A percentile compares a stretch with the other conserved stretches of the same genome.
Evolutionary conservation across 2,888 invertebrate genomes (phyloP).

Genomic region (Elegia similella): DNA sequence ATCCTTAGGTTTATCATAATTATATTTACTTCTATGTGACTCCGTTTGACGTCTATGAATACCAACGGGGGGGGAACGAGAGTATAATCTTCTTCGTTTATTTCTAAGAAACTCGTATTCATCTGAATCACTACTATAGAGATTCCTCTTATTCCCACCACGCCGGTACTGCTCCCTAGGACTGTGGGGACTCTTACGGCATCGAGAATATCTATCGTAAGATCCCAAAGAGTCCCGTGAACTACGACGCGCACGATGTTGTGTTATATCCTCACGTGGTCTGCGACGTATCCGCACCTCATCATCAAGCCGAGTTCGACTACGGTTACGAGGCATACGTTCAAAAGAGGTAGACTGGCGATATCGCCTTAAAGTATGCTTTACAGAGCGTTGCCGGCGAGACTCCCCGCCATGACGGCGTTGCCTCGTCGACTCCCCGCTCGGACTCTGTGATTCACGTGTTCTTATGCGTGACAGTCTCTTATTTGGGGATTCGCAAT

Average conservation of each 20-base stretch:
- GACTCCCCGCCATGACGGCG: conserved; percentile 14
- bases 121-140: conserved; percentile 7
- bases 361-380: neutral
- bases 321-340: conserved; percentile 7
- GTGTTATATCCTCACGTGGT: neutral
- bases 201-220: no score
- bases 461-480: conserved; percentile 12
- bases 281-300: neutral
- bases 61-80: conserved; percentile 16
- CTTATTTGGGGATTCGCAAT: neutral
- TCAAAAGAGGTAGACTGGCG: conserved; percentile 3
- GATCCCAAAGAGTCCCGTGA: no score
- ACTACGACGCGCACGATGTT: neutral
- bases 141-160: neutral
- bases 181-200: neutral
- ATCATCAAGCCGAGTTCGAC: neutral
- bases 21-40: neutral
- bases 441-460: conserved; percentile 12
- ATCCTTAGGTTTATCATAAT: neutral
- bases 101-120: neutral
- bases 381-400: conserved; percentile 16
- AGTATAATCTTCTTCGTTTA: neutral
- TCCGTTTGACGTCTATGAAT: neutral
- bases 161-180: neutral
- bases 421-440: conserved; percentile 19